A percentile compares a stretch with the other conserved stretches of the same genome.
Evolutionary conservation across 1,140 invertebrate species (phyloP).

Genomic region (Drosophila arizonae): DNA sequence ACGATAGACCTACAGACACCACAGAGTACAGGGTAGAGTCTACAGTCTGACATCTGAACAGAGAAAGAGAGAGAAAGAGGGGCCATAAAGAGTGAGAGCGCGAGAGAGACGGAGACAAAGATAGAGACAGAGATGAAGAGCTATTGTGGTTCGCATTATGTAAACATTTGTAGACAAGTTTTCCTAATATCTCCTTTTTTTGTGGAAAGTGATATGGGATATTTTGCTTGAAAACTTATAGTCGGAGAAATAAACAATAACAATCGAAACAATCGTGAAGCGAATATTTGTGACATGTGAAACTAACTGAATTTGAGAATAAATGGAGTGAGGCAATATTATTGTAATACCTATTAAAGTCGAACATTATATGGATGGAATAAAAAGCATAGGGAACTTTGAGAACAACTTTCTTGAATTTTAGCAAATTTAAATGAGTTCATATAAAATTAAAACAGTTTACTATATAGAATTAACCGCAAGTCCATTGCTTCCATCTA

Average conservation of each 20-base stretch:
- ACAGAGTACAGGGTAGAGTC: constrained; percentile 6
- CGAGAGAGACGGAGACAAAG: constrained; percentile 16
- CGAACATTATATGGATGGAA: no score
- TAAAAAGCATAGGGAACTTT: no score
- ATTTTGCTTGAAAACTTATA: not conserved
- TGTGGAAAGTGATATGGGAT: constrained; percentile 12
- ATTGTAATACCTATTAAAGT: no score
- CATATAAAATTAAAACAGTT: no score
- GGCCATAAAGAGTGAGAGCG: not conserved
- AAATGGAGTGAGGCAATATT: not conserved
- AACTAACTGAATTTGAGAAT: no score
- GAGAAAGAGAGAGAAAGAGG: constrained; percentile 22
- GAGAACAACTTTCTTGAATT: no score
- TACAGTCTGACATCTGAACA: constrained; percentile 17
- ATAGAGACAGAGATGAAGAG: constrained; percentile 24
- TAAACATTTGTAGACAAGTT: constrained; percentile 57
- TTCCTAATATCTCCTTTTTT: constrained; percentile 20
- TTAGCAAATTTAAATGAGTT: no score
- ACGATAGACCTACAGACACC: constrained; percentile 3
- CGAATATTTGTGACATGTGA: constrained; percentile 14
- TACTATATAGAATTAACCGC: no score
- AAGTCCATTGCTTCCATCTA: no score
- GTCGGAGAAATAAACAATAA: constrained; percentile 15
- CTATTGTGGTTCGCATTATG: constrained; percentile 65
- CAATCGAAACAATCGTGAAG: constrained; percentile 25